These are phyloP conservation scores for Sus cebifrons DNA, from an alignment of 2,797 vertebrate genomes.

Conservation along the genomic window DNA sequence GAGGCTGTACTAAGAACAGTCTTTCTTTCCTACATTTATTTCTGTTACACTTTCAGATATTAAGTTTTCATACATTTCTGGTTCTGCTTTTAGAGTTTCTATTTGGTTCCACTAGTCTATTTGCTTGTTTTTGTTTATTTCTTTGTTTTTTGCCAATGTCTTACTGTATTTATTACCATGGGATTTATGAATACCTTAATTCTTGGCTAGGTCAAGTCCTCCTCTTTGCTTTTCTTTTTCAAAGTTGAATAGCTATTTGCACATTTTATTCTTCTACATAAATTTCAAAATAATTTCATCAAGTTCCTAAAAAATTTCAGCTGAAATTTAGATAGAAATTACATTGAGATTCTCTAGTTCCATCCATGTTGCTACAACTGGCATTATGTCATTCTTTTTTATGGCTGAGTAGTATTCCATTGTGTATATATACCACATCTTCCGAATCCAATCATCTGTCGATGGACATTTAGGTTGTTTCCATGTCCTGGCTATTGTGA, in stretches of 20 bases:
- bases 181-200: conserved; percentile 18
- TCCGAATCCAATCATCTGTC: too few species aligned
- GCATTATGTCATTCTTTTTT: too few species aligned
- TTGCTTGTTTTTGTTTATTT: background rate
- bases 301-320: conserved; percentile 37
- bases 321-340: background rate
- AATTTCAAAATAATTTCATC: conserved; percentile 44
- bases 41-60: background rate
- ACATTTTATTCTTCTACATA: conserved; percentile 2
- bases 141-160: background rate
- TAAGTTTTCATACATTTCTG: background rate
- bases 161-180: conserved; percentile 38
- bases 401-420: too few species aligned
- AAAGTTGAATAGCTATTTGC: conserved; percentile 32
- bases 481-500: too few species aligned
- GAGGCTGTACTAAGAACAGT: background rate
- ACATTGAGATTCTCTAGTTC: background rate
- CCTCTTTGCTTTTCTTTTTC: conserved; percentile 41
- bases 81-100: background rate
- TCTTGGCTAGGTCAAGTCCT: background rate
- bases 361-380: too few species aligned
- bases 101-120: background rate
- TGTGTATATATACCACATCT: too few species aligned
- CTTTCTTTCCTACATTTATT: conserved; percentile 6
- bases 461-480: too few species aligned